Base-by-base conservation (phyloP, 2,888 invertebrate species). In the Drosophila parthenogenetica region DNA sequence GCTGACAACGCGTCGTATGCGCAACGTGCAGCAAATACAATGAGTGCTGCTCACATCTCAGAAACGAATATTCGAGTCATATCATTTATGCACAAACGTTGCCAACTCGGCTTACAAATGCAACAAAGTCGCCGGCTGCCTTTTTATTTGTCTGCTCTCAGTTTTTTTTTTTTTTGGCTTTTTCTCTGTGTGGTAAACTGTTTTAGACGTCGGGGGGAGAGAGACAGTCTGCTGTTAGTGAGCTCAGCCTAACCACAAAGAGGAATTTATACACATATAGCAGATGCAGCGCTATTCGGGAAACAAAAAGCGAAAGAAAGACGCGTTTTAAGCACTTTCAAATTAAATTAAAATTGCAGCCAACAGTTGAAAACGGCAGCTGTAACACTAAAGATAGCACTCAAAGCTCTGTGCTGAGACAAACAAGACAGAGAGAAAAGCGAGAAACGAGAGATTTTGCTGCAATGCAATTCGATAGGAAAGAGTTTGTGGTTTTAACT, bases 51-150 rank as follows among this genome's bases (percentile, higher is more conserved):
- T n/a, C 37, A 54, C 57, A 58, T 40, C 73, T 49, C 55, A 45
- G 13, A 59, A 45, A 58, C 61, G 45, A 60, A 50, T 48, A 54
- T 65, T 59, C 46, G 16, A 64, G 58, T 70, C 70, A 74, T 78
- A 82, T 83, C 84, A 85, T 85, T 85, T 85, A 87, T 79, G 86
- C 86, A 83, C 86, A 85, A 85, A 85, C 83, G 85, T 73, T 85
- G 88, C 81, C 87, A 85, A 85, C 74, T 81, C 68, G 69, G 71
- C 83, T 77, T 53, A 66, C 83, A 74, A 79, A 69, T 79, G 71
- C 74, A 73, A 62, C 78, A 74, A 77, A 80, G 77, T 79, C 78
- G 78, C 54, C 63, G 57, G 63, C 64, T 77, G 82, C 67, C 82
- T 72, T 79, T 79, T 85, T 79, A 69, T 68, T 68, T 73, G 77